Percentiles rank a stretch among this genome's conserved stretches.
Evolutionary conservation across 2,888 invertebrate genomes (phyloP).

Genomic region (Cheilosia grossa): DNA sequence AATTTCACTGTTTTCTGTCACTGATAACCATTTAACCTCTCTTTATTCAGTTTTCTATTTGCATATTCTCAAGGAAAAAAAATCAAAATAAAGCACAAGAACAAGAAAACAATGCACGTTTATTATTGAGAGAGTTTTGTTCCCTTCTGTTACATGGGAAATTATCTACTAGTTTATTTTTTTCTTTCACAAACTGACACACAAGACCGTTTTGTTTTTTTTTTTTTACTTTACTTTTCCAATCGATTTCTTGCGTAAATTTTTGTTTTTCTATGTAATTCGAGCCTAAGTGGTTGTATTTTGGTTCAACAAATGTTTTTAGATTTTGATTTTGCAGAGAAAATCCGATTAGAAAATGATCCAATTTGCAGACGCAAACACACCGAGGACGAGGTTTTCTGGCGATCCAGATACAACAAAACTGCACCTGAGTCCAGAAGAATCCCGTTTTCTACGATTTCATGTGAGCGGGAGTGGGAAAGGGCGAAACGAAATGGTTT

Average conservation of each 20-base stretch:
- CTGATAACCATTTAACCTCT: slow-evolving; percentile 43
- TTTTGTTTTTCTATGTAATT: neutral
- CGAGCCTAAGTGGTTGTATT: neutral
- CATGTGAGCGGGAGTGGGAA: slow-evolving; percentile 20
- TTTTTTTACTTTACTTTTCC: slow-evolving; percentile 30
- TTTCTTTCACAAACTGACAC: slow-evolving; percentile 20
- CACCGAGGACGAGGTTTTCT: slow-evolving; percentile 21
- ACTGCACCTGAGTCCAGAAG: slow-evolving; percentile 64
- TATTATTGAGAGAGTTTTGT: neutral
- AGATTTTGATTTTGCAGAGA: neutral
- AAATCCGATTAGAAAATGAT: slow-evolving; percentile 16
- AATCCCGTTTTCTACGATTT: slow-evolving; percentile 61
- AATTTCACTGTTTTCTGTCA: slow-evolving; percentile 17
- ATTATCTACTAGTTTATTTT: slow-evolving; percentile 23
- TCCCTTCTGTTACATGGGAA: slow-evolving; percentile 24
- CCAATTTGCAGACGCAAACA: slow-evolving; percentile 10
- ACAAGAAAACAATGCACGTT: slow-evolving; percentile 33
- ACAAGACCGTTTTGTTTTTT: slow-evolving; percentile 12
- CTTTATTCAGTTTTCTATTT: slow-evolving; percentile 46
- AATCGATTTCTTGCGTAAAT: slow-evolving; percentile 44
- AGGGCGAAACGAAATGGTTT: neutral
- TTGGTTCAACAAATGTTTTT: slow-evolving; percentile 2
- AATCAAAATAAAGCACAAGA: slow-evolving; percentile 20
- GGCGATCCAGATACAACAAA: slow-evolving; percentile 39
- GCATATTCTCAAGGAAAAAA: slow-evolving; percentile 40